Percentiles rank a stretch among this genome's conserved stretches.
These are phyloP conservation scores for Papilio glaucus DNA, from an alignment of 1,140 invertebrate species.

Conservation along the genomic window DNA sequence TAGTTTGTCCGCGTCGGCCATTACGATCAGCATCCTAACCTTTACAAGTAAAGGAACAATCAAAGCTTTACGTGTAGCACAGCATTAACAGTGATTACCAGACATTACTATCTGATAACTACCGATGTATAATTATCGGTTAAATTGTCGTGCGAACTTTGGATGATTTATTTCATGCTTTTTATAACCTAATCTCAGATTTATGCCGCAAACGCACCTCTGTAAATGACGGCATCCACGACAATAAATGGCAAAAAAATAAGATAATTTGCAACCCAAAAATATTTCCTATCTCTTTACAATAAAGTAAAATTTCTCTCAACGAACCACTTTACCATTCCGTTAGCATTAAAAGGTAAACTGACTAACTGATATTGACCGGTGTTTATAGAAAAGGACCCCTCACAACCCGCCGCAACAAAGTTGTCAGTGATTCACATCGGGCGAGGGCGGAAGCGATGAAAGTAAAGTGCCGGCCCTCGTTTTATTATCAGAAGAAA, in stretches of 20 bases:
- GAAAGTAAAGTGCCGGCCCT: constrained; percentile 15
- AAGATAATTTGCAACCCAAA: no score
- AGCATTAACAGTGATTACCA: no score
- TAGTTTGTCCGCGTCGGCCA: neutral
- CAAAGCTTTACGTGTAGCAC: no score
- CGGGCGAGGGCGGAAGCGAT: constrained; percentile 12
- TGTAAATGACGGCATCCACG: no score
- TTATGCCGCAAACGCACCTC: no score
- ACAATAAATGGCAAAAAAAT: no score
- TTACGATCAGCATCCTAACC: neutral
- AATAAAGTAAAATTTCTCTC: neutral
- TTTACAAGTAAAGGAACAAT: neutral
- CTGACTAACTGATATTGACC: neutral
- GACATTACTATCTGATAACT: no score
- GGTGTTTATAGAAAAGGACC: neutral
- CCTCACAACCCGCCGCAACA: neutral
- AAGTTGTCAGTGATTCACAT: neutral
- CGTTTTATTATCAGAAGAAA: constrained; percentile 19
- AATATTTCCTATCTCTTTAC: no score
- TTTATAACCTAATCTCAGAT: no score
- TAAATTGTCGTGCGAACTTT: no score
- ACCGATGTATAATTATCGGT: no score
- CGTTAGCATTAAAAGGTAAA: neutral
- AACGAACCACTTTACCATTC: neutral
- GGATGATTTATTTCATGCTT: no score